Conservation (phyloP, 2,113 vertebrate species). For the Agelaius phoeniceus region DNA sequence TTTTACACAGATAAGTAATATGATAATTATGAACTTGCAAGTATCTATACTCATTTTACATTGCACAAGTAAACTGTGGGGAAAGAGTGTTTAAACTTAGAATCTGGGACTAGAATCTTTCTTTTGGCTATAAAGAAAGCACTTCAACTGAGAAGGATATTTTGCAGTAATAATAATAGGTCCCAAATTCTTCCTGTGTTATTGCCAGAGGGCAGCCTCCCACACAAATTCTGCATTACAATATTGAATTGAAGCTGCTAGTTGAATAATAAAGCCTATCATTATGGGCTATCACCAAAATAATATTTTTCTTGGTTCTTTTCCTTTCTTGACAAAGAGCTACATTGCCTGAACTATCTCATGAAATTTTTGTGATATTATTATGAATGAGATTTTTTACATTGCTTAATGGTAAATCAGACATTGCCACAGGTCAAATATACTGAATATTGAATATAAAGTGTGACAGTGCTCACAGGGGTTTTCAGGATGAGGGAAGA, state of each 20-base stretch:
- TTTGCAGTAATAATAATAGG: not conserved
- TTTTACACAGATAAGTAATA: not conserved
- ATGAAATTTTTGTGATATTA: not conserved
- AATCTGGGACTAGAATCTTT: not conserved
- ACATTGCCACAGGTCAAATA: not conserved
- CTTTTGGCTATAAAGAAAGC: not conserved
- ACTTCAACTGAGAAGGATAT: not conserved
- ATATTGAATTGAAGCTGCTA: not conserved
- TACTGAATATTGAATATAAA: not conserved
- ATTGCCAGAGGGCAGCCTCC: constrained; percentile 4
- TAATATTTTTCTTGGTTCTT: not conserved
- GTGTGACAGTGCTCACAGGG: too few species aligned
- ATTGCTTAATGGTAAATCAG: not conserved
- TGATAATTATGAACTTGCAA: not conserved
- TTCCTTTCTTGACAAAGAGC: fast-evolving
- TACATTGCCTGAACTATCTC: not conserved
- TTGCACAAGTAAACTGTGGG: not conserved
- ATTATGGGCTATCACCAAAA: not conserved
- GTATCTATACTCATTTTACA: not conserved
- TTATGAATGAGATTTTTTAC: not conserved
- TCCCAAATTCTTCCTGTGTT: not conserved
- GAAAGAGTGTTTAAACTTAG: not conserved
- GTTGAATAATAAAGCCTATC: not conserved
- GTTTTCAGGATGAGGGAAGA: too few species aligned
- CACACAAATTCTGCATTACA: not conserved